Evolutionary conservation across 2,113 vertebrate species (phyloP).

Genomic region (Micronycteris hirsuta): DNA sequence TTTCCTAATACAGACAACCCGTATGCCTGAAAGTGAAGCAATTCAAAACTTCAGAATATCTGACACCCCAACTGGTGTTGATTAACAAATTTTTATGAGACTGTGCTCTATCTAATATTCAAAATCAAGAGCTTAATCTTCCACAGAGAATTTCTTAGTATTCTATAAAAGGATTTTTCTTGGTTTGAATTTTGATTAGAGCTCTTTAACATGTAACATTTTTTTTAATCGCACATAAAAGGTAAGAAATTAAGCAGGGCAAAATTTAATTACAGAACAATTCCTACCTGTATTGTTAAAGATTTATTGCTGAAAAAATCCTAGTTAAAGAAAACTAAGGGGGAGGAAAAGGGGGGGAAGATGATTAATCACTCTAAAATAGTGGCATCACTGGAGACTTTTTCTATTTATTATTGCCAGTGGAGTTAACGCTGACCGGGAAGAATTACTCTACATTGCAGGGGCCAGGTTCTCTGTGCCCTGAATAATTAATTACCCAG

Average conservation of each 20-base stretch:
- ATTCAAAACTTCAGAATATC: conserved; percentile 55
- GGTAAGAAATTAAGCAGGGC: conserved; percentile 92
- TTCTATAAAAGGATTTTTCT: conserved; percentile 47
- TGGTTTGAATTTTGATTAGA: conserved; percentile 61
- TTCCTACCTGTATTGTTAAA: conserved; percentile 98
- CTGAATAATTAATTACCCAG: conserved; percentile 89
- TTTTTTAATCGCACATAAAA: conserved; percentile 71
- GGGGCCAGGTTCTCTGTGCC: conserved; percentile 91
- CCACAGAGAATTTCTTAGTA: conserved; percentile 65
- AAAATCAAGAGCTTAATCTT: conserved; percentile 77
- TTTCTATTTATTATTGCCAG: conserved; percentile 98
- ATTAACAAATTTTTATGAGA: conserved; percentile 65
- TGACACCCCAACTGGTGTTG: conserved; percentile 51
- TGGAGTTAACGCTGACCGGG: conserved; percentile 89
- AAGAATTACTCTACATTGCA: conserved; percentile 91
- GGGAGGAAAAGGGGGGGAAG: conserved; percentile 81
- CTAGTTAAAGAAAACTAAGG: conserved; percentile 87
- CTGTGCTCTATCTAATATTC: conserved; percentile 48
- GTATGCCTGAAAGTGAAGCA: not conserved
- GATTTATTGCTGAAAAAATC: conserved; percentile 97
- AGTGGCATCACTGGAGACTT: conserved; percentile 95
- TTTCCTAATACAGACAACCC: not conserved
- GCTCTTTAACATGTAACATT: conserved; percentile 52
- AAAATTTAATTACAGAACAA: conserved; percentile 93
- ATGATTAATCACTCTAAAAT: conserved; percentile 99